Conservation (phyloP, 2,888 invertebrate genomes). For the Atrina japonica region DNA sequence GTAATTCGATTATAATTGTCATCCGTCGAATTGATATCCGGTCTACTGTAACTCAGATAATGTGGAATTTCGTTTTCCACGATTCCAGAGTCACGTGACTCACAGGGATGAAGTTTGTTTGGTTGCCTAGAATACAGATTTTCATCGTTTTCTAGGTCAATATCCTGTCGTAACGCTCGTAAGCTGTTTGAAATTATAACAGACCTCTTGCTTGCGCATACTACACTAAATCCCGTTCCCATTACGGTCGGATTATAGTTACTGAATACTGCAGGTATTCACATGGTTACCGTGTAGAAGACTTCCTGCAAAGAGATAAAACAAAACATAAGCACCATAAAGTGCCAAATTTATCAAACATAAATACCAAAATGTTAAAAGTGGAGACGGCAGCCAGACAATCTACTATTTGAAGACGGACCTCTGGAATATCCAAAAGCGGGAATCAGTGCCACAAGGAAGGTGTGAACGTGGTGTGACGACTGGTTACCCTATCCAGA, state of each 20-base stretch:
- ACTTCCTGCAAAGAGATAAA: too few species aligned
- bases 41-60: constrained; percentile 39
- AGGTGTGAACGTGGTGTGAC: too few species aligned
- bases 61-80: constrained; percentile 62
- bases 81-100: constrained; percentile 63
- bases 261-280: too few species aligned
- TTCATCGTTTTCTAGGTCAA: constrained; percentile 47
- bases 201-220: constrained; percentile 57
- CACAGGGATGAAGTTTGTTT: constrained; percentile 59
- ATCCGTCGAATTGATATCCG: constrained; percentile 38
- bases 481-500: too few species aligned
- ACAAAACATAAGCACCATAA: too few species aligned
- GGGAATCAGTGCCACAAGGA: too few species aligned
- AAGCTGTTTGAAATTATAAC: constrained; percentile 59
- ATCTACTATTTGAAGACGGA: too few species aligned
- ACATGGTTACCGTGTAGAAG: too few species aligned
- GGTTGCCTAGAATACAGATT: constrained; percentile 41
- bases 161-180: constrained; percentile 49
- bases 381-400: too few species aligned
- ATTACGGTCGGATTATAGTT: constrained; percentile 18
- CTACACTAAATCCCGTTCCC: constrained; percentile 61
- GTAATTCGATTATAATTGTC: constrained; percentile 40
- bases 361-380: too few species aligned
- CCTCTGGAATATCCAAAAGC: too few species aligned
- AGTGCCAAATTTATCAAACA: too few species aligned